phyloP scores from a whole-genome alignment of 2,113 vertebrate species.

The Scortum barcoo region DNA sequence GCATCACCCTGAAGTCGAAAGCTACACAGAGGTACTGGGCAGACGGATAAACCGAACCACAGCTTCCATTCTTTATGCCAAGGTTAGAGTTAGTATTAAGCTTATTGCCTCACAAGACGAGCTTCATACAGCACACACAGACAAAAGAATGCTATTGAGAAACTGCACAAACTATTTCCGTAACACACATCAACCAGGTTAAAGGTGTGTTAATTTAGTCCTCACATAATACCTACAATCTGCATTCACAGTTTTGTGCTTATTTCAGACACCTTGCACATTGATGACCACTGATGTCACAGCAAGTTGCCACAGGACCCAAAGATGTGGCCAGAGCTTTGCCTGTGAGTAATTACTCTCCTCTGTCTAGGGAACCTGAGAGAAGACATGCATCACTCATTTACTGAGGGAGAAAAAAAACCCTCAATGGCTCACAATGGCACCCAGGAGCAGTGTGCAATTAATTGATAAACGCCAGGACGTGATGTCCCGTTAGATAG shows the following conservation, averaged over 20 bases:
- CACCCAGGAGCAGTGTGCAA: constrained; percentile 79
- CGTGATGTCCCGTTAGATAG: constrained; percentile 81
- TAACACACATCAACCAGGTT: background rate
- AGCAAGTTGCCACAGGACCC: constrained; percentile 50
- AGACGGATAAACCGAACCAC: too few species aligned
- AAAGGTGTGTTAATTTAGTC: background rate
- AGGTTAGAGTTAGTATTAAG: too few species aligned
- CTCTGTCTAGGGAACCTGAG: constrained; percentile 59
- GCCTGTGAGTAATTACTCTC: constrained; percentile 73
- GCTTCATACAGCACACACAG: background rate
- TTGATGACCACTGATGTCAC: constrained; percentile 44
- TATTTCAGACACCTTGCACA: background rate
- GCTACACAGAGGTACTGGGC: too few species aligned
- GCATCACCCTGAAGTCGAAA: too few species aligned
- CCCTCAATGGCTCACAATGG: constrained; percentile 69
- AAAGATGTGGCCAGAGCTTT: constrained; percentile 63
- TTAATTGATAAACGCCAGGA: constrained; percentile 84
- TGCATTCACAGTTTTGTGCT: background rate
- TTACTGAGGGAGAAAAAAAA: constrained; percentile 65
- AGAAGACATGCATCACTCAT: constrained; percentile 79
- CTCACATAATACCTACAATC: background rate
- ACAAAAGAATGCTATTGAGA: background rate
- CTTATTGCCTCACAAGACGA: background rate
- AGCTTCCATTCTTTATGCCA: background rate
- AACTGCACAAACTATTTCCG: background rate